These are phyloP conservation scores for Anabas testudineus DNA, from an alignment of 2,797 vertebrate species.

Conservation along the genomic window DNA sequence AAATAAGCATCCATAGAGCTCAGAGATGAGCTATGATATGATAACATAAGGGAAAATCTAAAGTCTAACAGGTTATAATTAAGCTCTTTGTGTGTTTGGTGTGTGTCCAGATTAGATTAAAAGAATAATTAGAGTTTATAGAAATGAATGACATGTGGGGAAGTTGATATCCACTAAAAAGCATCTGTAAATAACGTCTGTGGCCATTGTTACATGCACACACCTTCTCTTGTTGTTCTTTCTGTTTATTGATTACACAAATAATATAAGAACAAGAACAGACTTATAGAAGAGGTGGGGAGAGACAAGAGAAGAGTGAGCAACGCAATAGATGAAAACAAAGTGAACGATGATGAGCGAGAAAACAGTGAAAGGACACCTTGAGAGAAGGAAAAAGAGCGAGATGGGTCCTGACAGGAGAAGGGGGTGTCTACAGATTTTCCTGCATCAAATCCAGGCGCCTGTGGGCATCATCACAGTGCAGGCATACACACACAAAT, in stretches of 20 bases:
- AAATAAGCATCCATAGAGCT: constrained; percentile 54
- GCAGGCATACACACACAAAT: constrained; percentile 47
- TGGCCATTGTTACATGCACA: neutral
- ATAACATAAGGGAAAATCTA: constrained; percentile 13
- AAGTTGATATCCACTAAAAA: constrained; percentile 21
- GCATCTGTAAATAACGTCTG: constrained; percentile 12
- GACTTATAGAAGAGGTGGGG: constrained; percentile 8
- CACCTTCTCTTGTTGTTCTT: neutral
- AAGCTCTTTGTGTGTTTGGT: constrained; percentile 41
- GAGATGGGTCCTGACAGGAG: constrained; percentile 77
- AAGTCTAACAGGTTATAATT: constrained; percentile 14
- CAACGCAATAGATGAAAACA: constrained; percentile 36
- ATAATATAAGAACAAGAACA: constrained; percentile 1
- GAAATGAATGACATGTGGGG: constrained; percentile 18
- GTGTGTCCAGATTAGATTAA: constrained; percentile 45
- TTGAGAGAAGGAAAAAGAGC: constrained; percentile 65
- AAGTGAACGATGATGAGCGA: constrained; percentile 65
- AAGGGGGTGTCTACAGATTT: constrained; percentile 72
- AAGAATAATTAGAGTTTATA: constrained; percentile 47
- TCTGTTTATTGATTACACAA: constrained; percentile 11
- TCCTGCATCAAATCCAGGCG: constrained; percentile 72
- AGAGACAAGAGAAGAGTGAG: constrained; percentile 11
- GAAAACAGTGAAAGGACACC: constrained; percentile 71
- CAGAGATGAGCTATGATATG: constrained; percentile 36
- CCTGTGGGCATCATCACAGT: constrained; percentile 74